Evolutionary conservation across 2,888 invertebrate genomes (phyloP).

Genomic region (Heliothis peltigera): DNA sequence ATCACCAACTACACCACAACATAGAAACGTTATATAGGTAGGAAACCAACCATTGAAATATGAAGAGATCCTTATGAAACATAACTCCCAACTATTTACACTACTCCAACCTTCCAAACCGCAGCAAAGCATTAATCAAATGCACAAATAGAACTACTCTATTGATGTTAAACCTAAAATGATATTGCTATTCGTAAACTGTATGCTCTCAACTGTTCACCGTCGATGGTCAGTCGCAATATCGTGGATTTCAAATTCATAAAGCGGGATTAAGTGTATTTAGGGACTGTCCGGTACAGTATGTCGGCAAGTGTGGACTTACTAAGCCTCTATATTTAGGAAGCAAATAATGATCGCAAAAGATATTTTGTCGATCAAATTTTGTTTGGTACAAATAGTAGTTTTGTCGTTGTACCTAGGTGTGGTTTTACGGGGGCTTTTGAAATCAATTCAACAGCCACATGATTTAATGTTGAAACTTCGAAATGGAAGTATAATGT

Average conservation of each 20-base stretch:
- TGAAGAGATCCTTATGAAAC: not conserved
- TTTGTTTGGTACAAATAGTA: constrained; percentile 14
- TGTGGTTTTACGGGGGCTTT: not conserved
- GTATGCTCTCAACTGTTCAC: constrained; percentile 47
- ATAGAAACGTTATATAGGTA: too few species aligned
- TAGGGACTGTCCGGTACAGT: constrained; percentile 31
- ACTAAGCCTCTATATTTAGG: constrained; percentile 20
- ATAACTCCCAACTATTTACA: not conserved
- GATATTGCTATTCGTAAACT: constrained; percentile 42
- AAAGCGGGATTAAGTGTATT: constrained; percentile 65
- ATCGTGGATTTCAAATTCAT: constrained; percentile 63
- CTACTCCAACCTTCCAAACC: not conserved
- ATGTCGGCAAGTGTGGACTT: constrained; percentile 23
- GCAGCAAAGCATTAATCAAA: constrained; percentile 7
- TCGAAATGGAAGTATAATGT: too few species aligned
- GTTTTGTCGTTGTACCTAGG: not conserved
- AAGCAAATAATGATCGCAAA: constrained; percentile 25
- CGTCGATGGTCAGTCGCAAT: constrained; percentile 64
- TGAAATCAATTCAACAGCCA: not conserved
- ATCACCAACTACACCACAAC: not conserved
- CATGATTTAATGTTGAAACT: too few species aligned
- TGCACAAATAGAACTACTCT: constrained; percentile 21
- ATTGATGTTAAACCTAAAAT: constrained; percentile 41
- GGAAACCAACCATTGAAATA: not conserved
- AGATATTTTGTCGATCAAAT: constrained; percentile 28